These are phyloP conservation scores for Schlechtendalia chinensis DNA, from an alignment of 1,140 invertebrate genomes.

Conservation along the genomic window DNA sequence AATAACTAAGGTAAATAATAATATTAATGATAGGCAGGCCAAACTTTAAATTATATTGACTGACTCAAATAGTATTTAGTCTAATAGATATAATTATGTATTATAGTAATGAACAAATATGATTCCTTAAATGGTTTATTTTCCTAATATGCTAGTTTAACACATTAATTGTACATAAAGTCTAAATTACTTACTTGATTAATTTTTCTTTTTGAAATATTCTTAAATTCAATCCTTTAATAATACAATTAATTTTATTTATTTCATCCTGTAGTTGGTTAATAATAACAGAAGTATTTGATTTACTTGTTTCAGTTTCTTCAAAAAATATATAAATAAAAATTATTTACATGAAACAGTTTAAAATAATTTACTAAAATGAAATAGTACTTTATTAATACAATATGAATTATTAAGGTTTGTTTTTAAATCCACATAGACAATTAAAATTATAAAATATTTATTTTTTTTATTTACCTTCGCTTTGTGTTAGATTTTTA, in stretches of 20 bases:
- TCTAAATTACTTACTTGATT: not conserved
- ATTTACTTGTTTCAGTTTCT: not conserved
- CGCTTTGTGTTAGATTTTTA: not conserved
- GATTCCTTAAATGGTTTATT: not conserved
- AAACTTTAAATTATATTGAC: not conserved
- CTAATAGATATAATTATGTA: not conserved
- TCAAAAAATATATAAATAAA: not conserved
- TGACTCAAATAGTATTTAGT: not conserved
- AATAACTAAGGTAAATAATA: too few relatives aligned
- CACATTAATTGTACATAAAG: not conserved
- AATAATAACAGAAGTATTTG: not conserved
- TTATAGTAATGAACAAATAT: not conserved
- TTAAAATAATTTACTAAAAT: not conserved
- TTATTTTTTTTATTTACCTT: not conserved
- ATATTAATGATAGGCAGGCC: not conserved
- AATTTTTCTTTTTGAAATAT: not conserved
- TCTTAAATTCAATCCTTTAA: not conserved
- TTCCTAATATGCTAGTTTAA: not conserved
- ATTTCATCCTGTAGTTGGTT: not conserved
- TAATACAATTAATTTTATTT: not conserved
- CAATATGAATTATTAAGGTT: not conserved
- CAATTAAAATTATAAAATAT: not conserved
- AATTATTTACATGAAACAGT: not conserved
- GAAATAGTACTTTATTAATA: not conserved
- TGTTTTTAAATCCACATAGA: not conserved